Evolutionary conservation across 2,888 invertebrate species (phyloP).

Genomic region (Chromoteleia sp.): DNA sequence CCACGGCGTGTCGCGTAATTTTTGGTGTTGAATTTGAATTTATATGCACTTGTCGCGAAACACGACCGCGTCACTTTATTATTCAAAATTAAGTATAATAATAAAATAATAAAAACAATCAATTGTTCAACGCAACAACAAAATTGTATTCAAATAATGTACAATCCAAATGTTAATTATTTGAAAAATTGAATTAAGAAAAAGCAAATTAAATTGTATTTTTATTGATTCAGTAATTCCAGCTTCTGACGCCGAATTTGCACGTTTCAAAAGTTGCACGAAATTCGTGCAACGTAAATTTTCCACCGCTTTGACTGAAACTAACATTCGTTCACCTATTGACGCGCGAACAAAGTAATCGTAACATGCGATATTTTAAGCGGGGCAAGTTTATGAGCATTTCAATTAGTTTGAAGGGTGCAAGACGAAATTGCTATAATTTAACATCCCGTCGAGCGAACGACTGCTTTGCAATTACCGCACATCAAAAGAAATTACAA

Average conservation of each 20-base stretch:
- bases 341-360: constrained; percentile 25
- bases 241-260: background rate
- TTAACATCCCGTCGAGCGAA: constrained; percentile 14
- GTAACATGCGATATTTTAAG: constrained; percentile 31
- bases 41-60: no score
- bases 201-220: no score
- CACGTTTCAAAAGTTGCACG: background rate
- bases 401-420: constrained; percentile 43
- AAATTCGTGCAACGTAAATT: background rate
- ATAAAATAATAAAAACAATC: no score
- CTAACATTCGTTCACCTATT: constrained; percentile 8
- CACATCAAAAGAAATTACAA: constrained; percentile 39
- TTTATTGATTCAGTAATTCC: no score
- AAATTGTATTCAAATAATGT: no score
- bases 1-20: no score
- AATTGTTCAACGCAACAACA: no score
- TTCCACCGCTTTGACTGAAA: background rate
- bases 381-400: constrained; percentile 37
- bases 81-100: no score
- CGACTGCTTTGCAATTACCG: constrained; percentile 34
- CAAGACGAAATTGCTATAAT: constrained; percentile 36
- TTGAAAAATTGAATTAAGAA: no score
- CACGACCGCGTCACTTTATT: no score
- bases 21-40: no score
- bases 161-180: no score